Evolutionary conservation across 2,113 vertebrate species (phyloP), one percentile per base, ranked within the genome.

Genomic region (Paralichthys olivaceus): DNA sequence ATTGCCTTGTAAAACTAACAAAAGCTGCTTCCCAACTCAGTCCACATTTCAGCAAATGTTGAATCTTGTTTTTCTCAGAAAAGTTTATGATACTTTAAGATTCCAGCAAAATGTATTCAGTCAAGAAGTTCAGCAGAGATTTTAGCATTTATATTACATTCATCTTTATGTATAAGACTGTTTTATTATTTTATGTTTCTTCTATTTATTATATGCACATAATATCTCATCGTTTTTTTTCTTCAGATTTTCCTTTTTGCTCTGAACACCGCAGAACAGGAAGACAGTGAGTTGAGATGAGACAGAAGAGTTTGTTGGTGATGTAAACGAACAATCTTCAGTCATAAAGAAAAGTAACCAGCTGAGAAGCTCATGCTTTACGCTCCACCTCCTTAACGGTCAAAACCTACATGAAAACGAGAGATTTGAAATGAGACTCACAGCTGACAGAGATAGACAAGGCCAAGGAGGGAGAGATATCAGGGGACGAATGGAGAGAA

Each of bases 401-500:
- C 62, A 67, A 85, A 88, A 89, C 75, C 83, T 78, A 75, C 91
- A 71, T 84, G 90, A 93, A 90, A 87, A 83, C 66, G 80, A 85
- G 81, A 92, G 91, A 92, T 93, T 92, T 93, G 91, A 89, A 91
- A 81, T 79, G 25, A 34, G 79, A 85, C 80, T 68, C 63, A 77
- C 87, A 90, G 86, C 91, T 92, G 91, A 94, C 88, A 88, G 84
- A 83, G 85, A 90, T 84, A 92, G 91, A 92, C 90, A 92, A 92
- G 90, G 51, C 34, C 72, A 71, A 86, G 77, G 83, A 87, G 84
- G 70, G 90, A 68, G 77, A 92, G 91, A 92, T 89, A 93, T 85
- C 71, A 68, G 74, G 56, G 49, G 73, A 67, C 75, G 77, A 37
- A 88, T 84, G 87, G 77, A 40, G 79, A 57, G 29, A 15, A 77